Evolutionary conservation across 2,113 vertebrate species (phyloP), one percentile per base, ranked within the genome.

Genomic region (Serilophus lunatus): DNA sequence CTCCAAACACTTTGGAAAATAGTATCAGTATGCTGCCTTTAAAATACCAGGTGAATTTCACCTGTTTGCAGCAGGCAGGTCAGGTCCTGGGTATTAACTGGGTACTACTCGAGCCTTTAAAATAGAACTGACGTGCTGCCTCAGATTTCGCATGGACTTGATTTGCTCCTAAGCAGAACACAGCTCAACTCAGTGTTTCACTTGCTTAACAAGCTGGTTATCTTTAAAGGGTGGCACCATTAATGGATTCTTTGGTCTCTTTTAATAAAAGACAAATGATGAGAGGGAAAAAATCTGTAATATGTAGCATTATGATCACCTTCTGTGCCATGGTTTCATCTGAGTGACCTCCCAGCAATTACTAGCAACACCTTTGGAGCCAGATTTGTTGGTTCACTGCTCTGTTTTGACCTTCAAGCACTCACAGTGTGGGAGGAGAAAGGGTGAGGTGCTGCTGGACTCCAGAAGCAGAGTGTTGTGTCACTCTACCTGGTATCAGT

Each of bases 1-100:
- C 40, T 74, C 86, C 92, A 92, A 97, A 97, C 92, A 94, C 72
- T 83, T 36, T 2, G 35, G 91, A 92, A 95, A 96, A 94, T 76
- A 88, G 14, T 91, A 92, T 66, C 50, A 59, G 56, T 74, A 70
- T 19, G 40, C 38, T 82, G 38, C 71, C 38, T 90, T 92, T 88
- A 94, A 90, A 92, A 92, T 47, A 86, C 64, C 54, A 60, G 56
- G 64, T 88, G 91, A 93, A 93, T 86, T 81, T 92, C 68, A 74
- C 19, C 64, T 86, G 68, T 54, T 79, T 24, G 2, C 82, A 95
- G 88, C 47, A 90, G 38, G 54, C 71, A 88, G 51, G 72, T 90
- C 38, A 56, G 56, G 47, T 75, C 47, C 64, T 78, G 59, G 44
- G 60, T 60, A 44, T 28, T 86, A 90, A 86, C 4, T 47, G 60